Percentiles rank a stretch among this genome's conserved stretches.
Evolutionary conservation across 2,113 vertebrate genomes (phyloP).

Genomic region (Acrocephalus arundinaceus): DNA sequence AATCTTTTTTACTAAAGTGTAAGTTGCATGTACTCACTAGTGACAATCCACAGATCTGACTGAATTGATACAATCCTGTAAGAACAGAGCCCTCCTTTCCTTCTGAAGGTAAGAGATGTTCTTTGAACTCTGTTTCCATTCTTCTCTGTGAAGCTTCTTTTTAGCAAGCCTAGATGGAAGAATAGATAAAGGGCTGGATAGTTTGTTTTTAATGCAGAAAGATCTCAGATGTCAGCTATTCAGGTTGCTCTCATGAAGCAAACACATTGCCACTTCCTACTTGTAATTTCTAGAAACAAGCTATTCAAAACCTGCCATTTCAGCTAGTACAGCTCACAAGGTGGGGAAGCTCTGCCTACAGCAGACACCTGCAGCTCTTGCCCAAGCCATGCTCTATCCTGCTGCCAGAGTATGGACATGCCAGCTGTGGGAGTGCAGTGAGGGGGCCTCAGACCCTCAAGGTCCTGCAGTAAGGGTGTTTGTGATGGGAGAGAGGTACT

Average conservation of each 20-base stretch:
- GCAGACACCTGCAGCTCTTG: background rate
- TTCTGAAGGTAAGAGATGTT: background rate
- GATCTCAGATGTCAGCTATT: background rate
- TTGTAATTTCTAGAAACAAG: background rate
- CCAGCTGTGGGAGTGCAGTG: accelerated
- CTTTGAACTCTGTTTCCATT: background rate
- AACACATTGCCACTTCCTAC: background rate
- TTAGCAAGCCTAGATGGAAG: background rate
- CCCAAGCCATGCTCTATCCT: background rate
- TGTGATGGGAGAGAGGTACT: background rate
- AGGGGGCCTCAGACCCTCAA: background rate
- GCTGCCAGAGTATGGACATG: background rate
- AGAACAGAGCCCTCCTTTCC: background rate
- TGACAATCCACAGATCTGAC: background rate
- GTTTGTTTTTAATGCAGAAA: background rate
- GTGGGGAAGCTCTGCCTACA: background rate
- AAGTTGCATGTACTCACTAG: background rate
- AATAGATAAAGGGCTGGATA: background rate
- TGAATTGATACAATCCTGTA: background rate
- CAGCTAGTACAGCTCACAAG: background rate
- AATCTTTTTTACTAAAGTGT: background rate
- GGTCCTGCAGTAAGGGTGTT: background rate
- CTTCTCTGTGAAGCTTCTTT: background rate
- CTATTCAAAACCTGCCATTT: background rate
- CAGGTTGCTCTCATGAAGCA: background rate